Evolutionary conservation across 2,888 invertebrate genomes (phyloP).

Genomic region (Oasisia sp.): DNA sequence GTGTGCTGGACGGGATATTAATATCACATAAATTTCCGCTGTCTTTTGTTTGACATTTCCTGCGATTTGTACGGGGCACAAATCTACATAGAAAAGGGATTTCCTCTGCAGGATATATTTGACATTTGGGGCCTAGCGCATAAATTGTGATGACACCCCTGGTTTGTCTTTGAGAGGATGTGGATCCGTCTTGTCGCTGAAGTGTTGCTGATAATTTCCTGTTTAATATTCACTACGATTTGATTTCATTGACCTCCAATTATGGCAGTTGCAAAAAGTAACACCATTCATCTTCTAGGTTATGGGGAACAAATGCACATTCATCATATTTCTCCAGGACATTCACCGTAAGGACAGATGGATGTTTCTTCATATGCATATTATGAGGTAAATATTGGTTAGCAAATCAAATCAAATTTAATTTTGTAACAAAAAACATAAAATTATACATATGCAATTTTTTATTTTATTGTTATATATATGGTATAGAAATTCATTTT

Average conservation of each 20-base stretch:
- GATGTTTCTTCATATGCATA: no score
- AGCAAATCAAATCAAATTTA: no score
- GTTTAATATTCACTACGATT: not conserved
- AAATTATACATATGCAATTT: no score
- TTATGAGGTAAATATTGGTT: no score
- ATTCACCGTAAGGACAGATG: no score
- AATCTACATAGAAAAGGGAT: not conserved
- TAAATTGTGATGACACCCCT: not conserved
- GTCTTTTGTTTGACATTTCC: not conserved
- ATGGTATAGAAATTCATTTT: no score
- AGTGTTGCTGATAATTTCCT: not conserved
- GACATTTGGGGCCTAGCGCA: not conserved
- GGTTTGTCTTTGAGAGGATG: not conserved
- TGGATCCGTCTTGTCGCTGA: not conserved
- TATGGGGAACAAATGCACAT: no score
- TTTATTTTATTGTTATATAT: no score
- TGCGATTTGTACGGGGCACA: not conserved
- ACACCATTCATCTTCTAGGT: no score
- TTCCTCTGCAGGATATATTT: constrained; percentile 5
- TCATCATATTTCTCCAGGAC: no score
- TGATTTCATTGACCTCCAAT: not conserved
- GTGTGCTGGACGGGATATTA: not conserved
- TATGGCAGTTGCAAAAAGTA: not conserved
- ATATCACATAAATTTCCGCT: not conserved
- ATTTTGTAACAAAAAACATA: no score